Conservation (phyloP, 2,888 invertebrate genomes). For the Nomada goodeniana region DNA sequence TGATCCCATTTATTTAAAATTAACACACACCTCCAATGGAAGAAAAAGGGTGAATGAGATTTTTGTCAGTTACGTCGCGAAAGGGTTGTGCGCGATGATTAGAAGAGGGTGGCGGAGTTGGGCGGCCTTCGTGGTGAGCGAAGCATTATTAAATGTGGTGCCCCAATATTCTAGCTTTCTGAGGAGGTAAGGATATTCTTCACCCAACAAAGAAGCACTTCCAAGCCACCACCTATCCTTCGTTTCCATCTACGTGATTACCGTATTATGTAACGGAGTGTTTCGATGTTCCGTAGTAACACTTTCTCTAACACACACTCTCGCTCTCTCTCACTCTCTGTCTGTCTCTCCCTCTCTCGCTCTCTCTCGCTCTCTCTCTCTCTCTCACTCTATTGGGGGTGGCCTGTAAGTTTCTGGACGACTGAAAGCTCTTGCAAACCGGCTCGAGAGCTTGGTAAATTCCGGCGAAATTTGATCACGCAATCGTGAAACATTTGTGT, state of each 20-base stretch:
- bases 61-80: conserved; percentile 12
- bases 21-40: too few relatives aligned
- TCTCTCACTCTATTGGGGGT: conserved; percentile 39
- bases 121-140: conserved; percentile 70
- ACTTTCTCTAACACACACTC: conserved; percentile 63
- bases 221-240: conserved; percentile 80
- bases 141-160: conserved; percentile 82
- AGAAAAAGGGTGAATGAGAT: too few relatives aligned
- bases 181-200: conserved; percentile 84
- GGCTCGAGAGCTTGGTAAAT: neutral
- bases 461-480: neutral
- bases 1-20: neutral
- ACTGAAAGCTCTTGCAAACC: neutral
- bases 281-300: conserved; percentile 78
- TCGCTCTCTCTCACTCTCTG: conserved; percentile 51
- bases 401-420: conserved; percentile 35
- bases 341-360: conserved; percentile 42
- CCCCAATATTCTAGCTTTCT: conserved; percentile 84
- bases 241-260: conserved; percentile 78
- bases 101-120: conserved; percentile 53
- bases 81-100: conserved; percentile 29
- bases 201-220: conserved; percentile 82
- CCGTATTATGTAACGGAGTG: conserved; percentile 77
- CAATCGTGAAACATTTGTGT: neutral
- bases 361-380: conserved; percentile 48